These are phyloP conservation scores for Psittacula cyanocephala DNA, from an alignment of 2,113 vertebrate genomes.

Conservation along the genomic window DNA sequence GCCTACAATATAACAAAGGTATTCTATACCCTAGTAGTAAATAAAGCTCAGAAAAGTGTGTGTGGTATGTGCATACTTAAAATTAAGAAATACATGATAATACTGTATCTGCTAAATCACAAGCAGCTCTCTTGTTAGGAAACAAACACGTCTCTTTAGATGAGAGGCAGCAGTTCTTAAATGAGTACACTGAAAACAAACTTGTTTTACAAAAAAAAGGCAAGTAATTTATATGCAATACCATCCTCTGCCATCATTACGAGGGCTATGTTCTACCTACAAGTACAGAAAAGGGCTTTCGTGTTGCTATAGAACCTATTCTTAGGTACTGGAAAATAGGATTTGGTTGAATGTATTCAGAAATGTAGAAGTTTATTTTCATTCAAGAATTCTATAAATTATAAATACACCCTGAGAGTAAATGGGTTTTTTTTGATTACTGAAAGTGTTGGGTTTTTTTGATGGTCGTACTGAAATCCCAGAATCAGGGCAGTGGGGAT, in stretches of 20 bases:
- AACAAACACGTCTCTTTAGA: neutral
- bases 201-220: neutral
- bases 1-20: neutral
- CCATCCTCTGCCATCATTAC: neutral
- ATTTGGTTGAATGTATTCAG: neutral
- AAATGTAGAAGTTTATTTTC: neutral
- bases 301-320: neutral
- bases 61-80: neutral
- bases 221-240: slow-evolving; percentile 14
- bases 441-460: neutral
- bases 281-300: neutral
- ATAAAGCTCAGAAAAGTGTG: neutral
- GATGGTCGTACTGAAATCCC: neutral
- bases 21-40: neutral
- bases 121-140: neutral
- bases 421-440: neutral
- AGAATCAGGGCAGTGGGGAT: neutral
- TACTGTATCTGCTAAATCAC: neutral
- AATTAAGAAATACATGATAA: neutral
- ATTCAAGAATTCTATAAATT: neutral
- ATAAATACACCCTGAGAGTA: neutral
- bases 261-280: slow-evolving; percentile 16
- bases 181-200: neutral
- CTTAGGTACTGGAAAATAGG: slow-evolving; percentile 6
- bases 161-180: neutral